Evolutionary conservation across 1,140 invertebrate species (phyloP), one percentile per base, ranked within the genome.

Genomic region (Drosophila ambigua): DNA sequence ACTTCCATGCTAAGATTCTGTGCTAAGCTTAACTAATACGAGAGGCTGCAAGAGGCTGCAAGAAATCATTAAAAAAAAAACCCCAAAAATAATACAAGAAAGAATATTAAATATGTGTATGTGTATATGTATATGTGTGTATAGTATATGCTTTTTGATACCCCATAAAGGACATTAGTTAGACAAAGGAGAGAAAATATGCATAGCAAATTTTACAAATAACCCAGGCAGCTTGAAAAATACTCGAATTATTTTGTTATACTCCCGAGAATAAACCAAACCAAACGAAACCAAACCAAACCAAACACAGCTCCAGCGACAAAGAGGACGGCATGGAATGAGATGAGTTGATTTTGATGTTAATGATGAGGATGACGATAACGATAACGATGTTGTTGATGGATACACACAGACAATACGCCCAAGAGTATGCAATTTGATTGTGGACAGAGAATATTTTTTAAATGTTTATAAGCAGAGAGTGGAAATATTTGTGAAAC

Each of bases 381-480:
- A 20, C 20, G 31, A 11, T 11, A 35, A 9, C 8, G 9, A 35
- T 35, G 9, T 35, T 57, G 65, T 77, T 60, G 54, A 72, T 57
- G 60, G 31, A 73, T 62, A 87, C 76, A 83, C 79, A 79, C 79
- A 88, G 84, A 87, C 83, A 87, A 87, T 88, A 87, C 82, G 71
- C 83, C 83, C 78, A 68, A 66, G 66, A 69, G 75, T 72, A 87
- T 82, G 82, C 82, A 87, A 87, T 88, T 87, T 69, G 66, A 88
- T 88, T 87, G 82, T 87, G 78, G 80, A 61, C 44, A 88, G 80
- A 61, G 67, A 68, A 79, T 88, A 88, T 87, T 87, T 87, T 87
- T 88, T 69, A 83, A 79, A 89, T 83, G 61, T 87, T 87, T 87
- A 89, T 89, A 83, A 79, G 77, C 54, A 66, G 28, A 62, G 50